Conservation (phyloP, 1,140 invertebrate species). For the Papilio polytes region DNA sequence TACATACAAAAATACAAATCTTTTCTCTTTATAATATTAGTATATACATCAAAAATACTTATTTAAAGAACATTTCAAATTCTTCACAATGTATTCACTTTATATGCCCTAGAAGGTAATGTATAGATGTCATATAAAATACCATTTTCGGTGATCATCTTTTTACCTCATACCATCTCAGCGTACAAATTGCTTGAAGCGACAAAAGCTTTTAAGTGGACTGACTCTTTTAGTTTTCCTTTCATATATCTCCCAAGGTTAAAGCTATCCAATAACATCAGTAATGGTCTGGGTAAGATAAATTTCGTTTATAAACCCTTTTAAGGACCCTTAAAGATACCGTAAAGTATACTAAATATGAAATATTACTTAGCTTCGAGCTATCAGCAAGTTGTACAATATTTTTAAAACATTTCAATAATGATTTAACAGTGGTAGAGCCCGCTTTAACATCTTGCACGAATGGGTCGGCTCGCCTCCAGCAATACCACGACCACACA, state of each 20-base stretch:
- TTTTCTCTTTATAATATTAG: no score
- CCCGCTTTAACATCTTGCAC: no score
- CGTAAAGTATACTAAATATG: not conserved
- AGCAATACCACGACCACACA: no score
- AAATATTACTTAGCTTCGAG: not conserved
- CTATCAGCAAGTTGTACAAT: not conserved
- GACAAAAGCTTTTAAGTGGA: constrained; percentile 21
- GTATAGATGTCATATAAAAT: no score
- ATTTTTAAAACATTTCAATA: not conserved
- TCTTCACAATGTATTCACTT: no score
- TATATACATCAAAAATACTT: no score
- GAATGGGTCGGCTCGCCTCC: no score
- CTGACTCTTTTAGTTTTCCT: constrained; percentile 11
- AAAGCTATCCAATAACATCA: constrained; percentile 20
- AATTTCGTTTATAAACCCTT: constrained; percentile 31
- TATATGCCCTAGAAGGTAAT: no score
- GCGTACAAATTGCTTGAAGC: constrained; percentile 11
- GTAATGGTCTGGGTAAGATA: constrained; percentile 8
- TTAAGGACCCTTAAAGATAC: constrained; percentile 1
- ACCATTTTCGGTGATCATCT: not conserved
- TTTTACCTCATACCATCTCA: constrained; percentile 3
- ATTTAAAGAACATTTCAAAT: no score
- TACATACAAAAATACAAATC: no score
- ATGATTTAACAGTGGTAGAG: no score
- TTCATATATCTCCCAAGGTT: constrained; percentile 25